phyloP scores from a whole-genome alignment of 2,888 invertebrate species.

The Neria commutata region DNA sequence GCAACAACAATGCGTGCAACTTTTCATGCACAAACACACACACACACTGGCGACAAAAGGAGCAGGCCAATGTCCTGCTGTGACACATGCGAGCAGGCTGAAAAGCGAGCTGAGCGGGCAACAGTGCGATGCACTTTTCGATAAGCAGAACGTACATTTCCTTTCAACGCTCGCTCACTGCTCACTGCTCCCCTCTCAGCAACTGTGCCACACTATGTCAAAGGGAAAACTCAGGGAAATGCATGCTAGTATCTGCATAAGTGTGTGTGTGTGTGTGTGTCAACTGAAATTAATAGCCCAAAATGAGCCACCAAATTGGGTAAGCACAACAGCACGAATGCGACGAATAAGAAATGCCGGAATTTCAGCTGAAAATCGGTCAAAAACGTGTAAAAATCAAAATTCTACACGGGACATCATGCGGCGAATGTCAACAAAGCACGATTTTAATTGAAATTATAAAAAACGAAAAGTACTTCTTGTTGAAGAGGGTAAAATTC shows the following conservation, averaged over 20 bases:
- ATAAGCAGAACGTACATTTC: slow-evolving; percentile 34
- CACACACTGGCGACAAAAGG: not conserved
- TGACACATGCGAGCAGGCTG: not conserved
- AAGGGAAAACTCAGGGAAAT: too few relatives aligned
- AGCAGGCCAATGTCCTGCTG: not conserved
- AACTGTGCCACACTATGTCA: too few relatives aligned
- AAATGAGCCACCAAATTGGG: not conserved
- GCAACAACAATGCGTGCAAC: not conserved
- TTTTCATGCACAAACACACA: not conserved
- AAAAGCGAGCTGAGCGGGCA: not conserved
- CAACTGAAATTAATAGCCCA: slow-evolving; percentile 2
- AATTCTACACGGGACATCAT: not conserved
- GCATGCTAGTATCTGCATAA: too few relatives aligned
- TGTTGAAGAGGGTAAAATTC: not conserved
- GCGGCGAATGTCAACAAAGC: not conserved
- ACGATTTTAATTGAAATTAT: not conserved
- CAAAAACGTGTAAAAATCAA: not conserved
- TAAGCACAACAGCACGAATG: not conserved
- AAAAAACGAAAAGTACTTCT: not conserved
- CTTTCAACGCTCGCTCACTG: too few relatives aligned
- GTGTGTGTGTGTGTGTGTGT: not conserved
- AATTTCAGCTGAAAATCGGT: not conserved
- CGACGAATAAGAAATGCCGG: not conserved
- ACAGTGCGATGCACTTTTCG: slow-evolving; percentile 47
- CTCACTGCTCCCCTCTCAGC: too few relatives aligned